Percentiles rank a stretch among this genome's conserved stretches.
These are phyloP conservation scores for Trypoxylus dichotomus DNA, from an alignment of 1,140 invertebrate species.

Conservation along the genomic window DNA sequence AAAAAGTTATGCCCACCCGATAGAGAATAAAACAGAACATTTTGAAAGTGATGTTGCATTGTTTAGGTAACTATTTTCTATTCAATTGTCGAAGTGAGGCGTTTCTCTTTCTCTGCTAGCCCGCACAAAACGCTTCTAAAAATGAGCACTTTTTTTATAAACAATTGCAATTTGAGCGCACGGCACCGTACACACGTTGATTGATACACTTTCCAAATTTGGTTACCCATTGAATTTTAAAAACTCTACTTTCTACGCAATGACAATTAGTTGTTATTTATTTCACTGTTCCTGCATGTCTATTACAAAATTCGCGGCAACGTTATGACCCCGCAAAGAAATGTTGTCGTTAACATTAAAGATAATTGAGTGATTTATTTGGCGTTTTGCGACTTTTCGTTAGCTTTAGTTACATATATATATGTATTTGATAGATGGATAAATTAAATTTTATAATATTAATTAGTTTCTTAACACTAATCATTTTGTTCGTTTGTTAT, in stretches of 20 bases:
- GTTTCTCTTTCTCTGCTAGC: not conserved
- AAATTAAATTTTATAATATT: no score
- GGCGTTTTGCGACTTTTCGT: not conserved
- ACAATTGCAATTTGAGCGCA: not conserved
- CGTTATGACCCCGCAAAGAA: not conserved
- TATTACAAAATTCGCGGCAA: not conserved
- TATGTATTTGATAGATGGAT: not conserved
- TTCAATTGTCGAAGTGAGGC: not conserved
- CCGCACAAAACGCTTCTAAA: not conserved
- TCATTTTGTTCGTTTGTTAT: no score
- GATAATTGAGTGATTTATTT: not conserved
- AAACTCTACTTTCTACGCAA: not conserved
- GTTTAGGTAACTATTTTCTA: not conserved
- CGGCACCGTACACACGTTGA: not conserved
- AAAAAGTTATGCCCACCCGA: not conserved
- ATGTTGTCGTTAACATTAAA: not conserved
- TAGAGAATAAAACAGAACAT: not conserved
- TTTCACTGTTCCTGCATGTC: not conserved
- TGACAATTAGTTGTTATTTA: not conserved
- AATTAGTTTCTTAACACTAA: no score
- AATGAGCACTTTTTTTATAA: not conserved
- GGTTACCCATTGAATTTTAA: not conserved
- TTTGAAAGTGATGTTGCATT: not conserved
- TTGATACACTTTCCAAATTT: not conserved
- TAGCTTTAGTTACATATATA: not conserved